Conservation (phyloP, 1,140 invertebrate species). For the Idris sp. region DNA sequence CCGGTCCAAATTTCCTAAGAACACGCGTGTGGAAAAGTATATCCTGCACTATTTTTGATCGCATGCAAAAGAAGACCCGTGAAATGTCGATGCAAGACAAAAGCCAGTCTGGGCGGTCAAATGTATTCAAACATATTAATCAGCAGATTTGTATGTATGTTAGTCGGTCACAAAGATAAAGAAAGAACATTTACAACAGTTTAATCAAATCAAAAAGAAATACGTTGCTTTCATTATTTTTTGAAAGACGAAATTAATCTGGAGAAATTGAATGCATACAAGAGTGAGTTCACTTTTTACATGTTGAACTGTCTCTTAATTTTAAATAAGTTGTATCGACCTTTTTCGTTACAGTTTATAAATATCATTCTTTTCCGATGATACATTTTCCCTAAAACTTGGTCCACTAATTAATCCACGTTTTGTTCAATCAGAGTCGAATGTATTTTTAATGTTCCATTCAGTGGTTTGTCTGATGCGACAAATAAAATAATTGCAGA, state of each 20-base stretch:
- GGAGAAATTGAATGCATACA: no score
- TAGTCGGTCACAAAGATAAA: no score
- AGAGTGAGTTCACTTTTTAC: conserved; percentile 2
- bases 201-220: no score
- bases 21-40: conserved; percentile 59
- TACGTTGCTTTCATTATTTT: no score
- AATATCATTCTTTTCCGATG: background rate
- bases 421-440: conserved; percentile 5
- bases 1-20: conserved; percentile 67
- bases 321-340: conserved; percentile 10
- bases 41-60: conserved; percentile 41
- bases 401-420: background rate
- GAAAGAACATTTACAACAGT: no score
- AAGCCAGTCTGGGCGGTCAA: conserved; percentile 10
- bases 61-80: conserved; percentile 60
- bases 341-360: background rate
- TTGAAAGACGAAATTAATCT: no score
- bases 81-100: conserved; percentile 46
- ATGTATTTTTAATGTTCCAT: conserved; percentile 12
- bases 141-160: no score
- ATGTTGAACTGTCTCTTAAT: conserved; percentile 4
- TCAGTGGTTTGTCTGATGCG: conserved; percentile 10
- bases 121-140: no score
- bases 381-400: no score
- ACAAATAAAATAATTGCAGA: conserved; percentile 8